A percentile compares a stretch with the other conserved stretches of the same genome.
Evolutionary conservation across 1,140 invertebrate genomes (phyloP).

Genomic region (Pygmarrhopalites habei): DNA sequence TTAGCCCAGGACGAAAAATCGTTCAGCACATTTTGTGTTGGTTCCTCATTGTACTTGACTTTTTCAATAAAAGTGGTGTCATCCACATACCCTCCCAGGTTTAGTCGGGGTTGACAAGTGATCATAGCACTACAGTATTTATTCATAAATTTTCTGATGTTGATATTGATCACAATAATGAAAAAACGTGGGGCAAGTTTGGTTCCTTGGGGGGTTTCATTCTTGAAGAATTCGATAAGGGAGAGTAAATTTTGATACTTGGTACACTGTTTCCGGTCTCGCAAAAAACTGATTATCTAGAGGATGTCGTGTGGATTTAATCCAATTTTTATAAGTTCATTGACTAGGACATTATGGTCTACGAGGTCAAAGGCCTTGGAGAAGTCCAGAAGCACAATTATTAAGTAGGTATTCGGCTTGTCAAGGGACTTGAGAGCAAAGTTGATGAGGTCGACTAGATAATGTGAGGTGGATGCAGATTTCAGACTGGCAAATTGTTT

Average conservation of each 20-base stretch:
- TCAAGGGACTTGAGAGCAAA: constrained; percentile 11
- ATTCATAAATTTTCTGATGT: too few species aligned
- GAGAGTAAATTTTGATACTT: not conserved
- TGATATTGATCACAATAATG: too few species aligned
- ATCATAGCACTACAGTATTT: too few species aligned
- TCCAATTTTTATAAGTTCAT: not conserved
- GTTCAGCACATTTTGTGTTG: too few species aligned
- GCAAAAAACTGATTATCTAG: constrained; percentile 7
- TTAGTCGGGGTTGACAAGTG: too few species aligned
- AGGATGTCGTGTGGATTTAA: not conserved
- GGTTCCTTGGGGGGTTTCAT: too few species aligned
- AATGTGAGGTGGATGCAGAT: not conserved
- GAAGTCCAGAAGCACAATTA: constrained; percentile 9
- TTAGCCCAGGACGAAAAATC: too few species aligned
- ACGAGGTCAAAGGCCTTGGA: constrained; percentile 18
- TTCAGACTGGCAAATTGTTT: not conserved
- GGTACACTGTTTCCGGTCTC: constrained; percentile 1
- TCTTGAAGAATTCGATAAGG: not conserved
- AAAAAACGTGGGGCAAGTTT: too few species aligned
- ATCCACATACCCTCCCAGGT: too few species aligned
- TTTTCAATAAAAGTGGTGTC: too few species aligned
- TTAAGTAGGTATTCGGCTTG: constrained; percentile 2
- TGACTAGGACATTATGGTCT: constrained; percentile 12
- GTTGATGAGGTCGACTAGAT: not conserved
- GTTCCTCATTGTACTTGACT: too few species aligned